Evolutionary conservation across 2,888 invertebrate species (phyloP).

Genomic region (Unio delphinus): DNA sequence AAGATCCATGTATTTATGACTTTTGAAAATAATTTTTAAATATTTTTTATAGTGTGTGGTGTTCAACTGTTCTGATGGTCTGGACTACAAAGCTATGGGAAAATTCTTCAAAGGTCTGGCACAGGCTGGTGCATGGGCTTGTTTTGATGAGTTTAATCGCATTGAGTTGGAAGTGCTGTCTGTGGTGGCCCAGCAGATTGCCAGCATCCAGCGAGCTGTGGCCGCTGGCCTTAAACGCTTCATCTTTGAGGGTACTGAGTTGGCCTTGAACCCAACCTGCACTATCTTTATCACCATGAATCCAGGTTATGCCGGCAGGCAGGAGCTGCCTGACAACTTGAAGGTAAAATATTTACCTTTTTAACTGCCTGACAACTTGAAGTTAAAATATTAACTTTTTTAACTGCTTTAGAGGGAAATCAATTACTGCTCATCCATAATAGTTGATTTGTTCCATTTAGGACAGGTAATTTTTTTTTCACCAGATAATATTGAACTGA

Average conservation of each 20-base stretch:
- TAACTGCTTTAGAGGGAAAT: no score
- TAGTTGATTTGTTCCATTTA: no score
- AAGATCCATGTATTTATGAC: no score
- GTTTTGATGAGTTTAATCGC: slow-evolving; percentile 95
- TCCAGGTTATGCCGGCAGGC: slow-evolving; percentile 72
- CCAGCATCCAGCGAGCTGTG: slow-evolving; percentile 90
- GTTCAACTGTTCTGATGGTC: slow-evolving; percentile 94
- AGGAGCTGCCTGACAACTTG: slow-evolving; percentile 72
- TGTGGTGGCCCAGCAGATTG: slow-evolving; percentile 94
- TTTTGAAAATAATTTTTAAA: no score
- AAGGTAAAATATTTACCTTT: slow-evolving; percentile 50
- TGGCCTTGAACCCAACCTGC: slow-evolving; percentile 70
- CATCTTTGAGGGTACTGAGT: slow-evolving; percentile 76
- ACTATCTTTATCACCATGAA: slow-evolving; percentile 73
- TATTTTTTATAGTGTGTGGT: slow-evolving; percentile 81
- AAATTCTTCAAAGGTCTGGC: slow-evolving; percentile 95
- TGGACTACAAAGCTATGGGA: slow-evolving; percentile 93
- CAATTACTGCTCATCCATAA: no score
- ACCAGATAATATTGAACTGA: no score
- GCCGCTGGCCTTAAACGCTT: slow-evolving; percentile 85
- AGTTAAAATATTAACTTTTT: slow-evolving; percentile 39
- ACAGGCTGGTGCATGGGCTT: slow-evolving; percentile 90
- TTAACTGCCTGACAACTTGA: slow-evolving; percentile 67
- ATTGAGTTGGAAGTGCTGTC: slow-evolving; percentile 93
- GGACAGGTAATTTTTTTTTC: no score